A percentile compares a stretch with the other conserved stretches of the same genome.
Conservation (phyloP, 2,113 vertebrate species). For the Octodon degus region DNA sequence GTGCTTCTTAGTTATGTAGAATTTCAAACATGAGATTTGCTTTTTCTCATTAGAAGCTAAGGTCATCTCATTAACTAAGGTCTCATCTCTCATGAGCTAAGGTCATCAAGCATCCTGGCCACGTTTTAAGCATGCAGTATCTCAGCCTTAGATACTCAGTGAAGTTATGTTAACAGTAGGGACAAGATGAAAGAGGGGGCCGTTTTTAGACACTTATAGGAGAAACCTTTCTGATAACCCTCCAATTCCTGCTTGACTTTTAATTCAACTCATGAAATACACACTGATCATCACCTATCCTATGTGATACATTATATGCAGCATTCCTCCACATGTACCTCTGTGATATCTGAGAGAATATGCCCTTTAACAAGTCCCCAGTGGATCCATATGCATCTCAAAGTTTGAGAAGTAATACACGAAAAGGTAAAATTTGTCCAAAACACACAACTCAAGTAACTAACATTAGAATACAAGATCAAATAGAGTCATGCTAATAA, state of each 20-base stretch:
- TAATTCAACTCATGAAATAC: background rate
- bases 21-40: background rate
- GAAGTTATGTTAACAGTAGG: background rate
- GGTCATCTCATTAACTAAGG: too few relatives aligned
- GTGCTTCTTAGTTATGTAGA: slow-evolving; percentile 47
- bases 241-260: slow-evolving; percentile 31
- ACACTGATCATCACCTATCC: background rate
- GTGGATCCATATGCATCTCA: background rate
- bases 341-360: background rate
- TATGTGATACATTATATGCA: background rate
- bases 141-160: background rate
- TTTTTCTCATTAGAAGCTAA: slow-evolving; percentile 8
- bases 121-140: background rate
- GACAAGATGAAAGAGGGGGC: background rate
- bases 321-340: background rate
- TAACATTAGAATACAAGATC: slow-evolving; percentile 26
- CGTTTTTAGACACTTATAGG: slow-evolving; percentile 15
- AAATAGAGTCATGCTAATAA: background rate
- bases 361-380: background rate
- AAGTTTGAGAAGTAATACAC: slow-evolving; percentile 8
- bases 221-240: slow-evolving; percentile 37
- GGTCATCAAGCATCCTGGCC: slow-evolving; percentile 27
- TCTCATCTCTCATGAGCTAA: background rate
- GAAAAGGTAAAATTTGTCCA: slow-evolving; percentile 41
- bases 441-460: slow-evolving; percentile 3